A percentile compares a stretch with the other conserved stretches of the same genome.
Evolutionary conservation across 2,888 invertebrate genomes (phyloP).

Genomic region (Syrphus vitripennis): DNA sequence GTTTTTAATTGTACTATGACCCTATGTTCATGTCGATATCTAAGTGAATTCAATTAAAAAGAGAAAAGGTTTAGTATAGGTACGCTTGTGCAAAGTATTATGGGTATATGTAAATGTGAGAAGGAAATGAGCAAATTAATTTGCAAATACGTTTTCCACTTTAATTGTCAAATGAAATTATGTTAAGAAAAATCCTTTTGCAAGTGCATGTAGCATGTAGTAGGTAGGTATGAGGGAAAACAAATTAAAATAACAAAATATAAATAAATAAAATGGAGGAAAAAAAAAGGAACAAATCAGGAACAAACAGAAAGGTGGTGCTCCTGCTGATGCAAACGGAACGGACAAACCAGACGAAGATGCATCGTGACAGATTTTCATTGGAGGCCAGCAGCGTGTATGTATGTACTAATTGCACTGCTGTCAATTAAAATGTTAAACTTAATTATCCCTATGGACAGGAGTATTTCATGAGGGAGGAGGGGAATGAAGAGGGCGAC

Average conservation of each 20-base stretch:
- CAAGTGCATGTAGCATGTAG: not conserved
- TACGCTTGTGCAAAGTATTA: no score
- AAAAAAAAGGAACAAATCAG: conserved; percentile 4
- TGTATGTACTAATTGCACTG: conserved; percentile 68
- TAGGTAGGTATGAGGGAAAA: not conserved
- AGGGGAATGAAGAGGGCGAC: not conserved
- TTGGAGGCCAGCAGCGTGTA: conserved; percentile 40
- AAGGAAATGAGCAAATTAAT: conserved; percentile 62
- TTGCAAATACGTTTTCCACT: conserved; percentile 55
- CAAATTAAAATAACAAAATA: not conserved
- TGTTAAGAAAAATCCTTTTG: conserved; percentile 17
- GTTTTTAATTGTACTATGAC: not conserved
- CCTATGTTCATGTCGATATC: conserved; percentile 24
- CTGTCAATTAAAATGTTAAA: conserved; percentile 72
- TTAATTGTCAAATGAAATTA: conserved; percentile 67
- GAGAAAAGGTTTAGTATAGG: not conserved
- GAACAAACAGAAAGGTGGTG: not conserved
- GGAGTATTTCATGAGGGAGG: conserved; percentile 4
- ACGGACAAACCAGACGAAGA: conserved; percentile 43
- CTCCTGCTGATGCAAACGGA: no score
- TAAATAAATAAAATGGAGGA: not conserved
- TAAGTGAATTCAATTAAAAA: conserved; percentile 53
- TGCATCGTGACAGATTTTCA: conserved; percentile 70
- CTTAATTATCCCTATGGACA: conserved; percentile 68
- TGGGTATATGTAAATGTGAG: not conserved